phyloP scores from a whole-genome alignment of 37 sponge, comb jelly and placozoan genomes.

The Aplysina aerophoba region DNA sequence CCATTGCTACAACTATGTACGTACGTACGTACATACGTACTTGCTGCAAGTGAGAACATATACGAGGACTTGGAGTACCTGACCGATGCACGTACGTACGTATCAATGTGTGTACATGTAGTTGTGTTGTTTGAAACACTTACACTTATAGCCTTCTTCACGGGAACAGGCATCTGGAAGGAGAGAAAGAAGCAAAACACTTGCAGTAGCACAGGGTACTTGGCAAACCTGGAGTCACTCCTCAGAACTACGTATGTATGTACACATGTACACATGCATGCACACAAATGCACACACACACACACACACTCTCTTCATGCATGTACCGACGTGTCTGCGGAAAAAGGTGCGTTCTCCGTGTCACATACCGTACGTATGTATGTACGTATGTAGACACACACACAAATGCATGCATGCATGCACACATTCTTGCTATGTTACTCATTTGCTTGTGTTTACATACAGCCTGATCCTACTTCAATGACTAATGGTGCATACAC shows the following conservation, averaged over 20 bases:
- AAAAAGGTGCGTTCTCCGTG: not conserved
- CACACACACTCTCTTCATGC: not conserved
- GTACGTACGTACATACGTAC: not conserved
- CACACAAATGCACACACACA: too few relatives aligned
- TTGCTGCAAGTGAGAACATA: not conserved
- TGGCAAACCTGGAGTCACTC: too few relatives aligned
- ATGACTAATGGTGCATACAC: too few relatives aligned
- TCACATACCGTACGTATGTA: not conserved
- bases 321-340: not conserved
- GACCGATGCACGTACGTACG: not conserved
- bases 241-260: conserved; percentile 10
- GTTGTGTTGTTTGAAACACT: not conserved
- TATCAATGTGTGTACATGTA: conserved; percentile 1
- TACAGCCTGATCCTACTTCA: too few relatives aligned
- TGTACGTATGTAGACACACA: not conserved
- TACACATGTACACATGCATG: not conserved
- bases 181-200: not conserved
- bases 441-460: too few relatives aligned
- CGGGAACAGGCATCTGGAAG: too few relatives aligned
- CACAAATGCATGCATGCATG: not conserved
- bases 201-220: not conserved
- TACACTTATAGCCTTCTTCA: too few relatives aligned
- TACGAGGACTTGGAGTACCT: too few relatives aligned
- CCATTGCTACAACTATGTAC: too few relatives aligned
- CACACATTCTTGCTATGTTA: not conserved